Base-by-base conservation (phyloP, 2,113 vertebrate genomes). In the Phylloscopus whistleri region DNA sequence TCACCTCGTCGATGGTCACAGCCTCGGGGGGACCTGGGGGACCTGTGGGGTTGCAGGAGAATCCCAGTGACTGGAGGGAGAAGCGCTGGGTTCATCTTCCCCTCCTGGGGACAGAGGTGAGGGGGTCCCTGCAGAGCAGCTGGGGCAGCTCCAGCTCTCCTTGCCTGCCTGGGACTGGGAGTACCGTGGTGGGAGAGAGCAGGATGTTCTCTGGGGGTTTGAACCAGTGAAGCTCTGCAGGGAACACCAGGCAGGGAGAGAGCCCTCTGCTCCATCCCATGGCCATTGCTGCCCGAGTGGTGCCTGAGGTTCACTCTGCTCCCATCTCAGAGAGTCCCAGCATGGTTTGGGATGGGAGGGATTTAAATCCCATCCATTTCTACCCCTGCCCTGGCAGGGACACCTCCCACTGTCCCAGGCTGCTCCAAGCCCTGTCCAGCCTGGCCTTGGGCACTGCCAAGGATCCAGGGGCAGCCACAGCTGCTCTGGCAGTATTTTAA, bases 1-100 rank as follows among this genome's bases (percentile, higher is more conserved):
- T 99, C 95, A 99, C 99, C 96, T 99, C 99, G 39, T 99, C 99
- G 69, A 99, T 98, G 43, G 98, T 98, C 97, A 99, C 98, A 37
- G 97, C 98, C 95, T 99, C 98, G 18, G 99, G 99, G 10, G 99
- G 99, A 0, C 99, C 98, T 3, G 99, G 99, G 84, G 99, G 99
- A 97, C 99, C 99, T 99, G 96, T 76, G 86, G 96, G 94, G 13
- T 53, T 20, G 92, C 19, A 80, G 22, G 37, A 87, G 39, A 27
- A 39, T 6, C 0, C 1, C 2, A 5, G 52, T 11, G 39, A 39
- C 11, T 31, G 1, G 2, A 46, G n/a, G 48, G 53, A 53, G 58
- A 26, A 81, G 70, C 2, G 0, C 17, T 37, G 10, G 35, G 20
- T 6, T 58, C 55, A n/a, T 9, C 21, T n/a, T 23, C 13, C 55